Conservation (phyloP, 2,797 vertebrate species). For the Gadopsis bispinosus region DNA sequence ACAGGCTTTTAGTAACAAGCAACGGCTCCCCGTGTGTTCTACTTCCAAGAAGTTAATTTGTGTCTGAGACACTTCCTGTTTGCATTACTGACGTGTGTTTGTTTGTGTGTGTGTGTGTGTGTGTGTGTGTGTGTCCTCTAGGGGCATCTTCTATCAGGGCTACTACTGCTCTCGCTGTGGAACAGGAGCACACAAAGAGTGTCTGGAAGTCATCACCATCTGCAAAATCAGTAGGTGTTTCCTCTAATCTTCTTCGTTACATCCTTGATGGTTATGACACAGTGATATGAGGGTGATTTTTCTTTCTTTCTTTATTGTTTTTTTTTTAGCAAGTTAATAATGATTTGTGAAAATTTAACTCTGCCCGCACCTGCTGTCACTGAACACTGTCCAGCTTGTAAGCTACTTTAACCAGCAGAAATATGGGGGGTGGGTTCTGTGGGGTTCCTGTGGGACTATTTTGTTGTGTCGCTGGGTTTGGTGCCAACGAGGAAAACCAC, state of each 20-base stretch:
- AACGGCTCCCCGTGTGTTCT: conserved; percentile 41
- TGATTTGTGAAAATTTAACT: conserved; percentile 8
- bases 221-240: conserved; percentile 94
- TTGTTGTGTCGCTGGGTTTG: conserved; percentile 17
- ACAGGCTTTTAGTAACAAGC: conserved; percentile 40
- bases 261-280: background rate
- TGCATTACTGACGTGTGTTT: conserved; percentile 41
- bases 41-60: conserved; percentile 55
- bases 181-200: conserved; percentile 96
- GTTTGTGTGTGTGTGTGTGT: conserved; percentile 28
- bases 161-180: conserved; percentile 95
- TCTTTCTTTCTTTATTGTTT: background rate
- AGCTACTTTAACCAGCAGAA: background rate
- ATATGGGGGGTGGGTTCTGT: background rate
- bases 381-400: background rate
- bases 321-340: background rate
- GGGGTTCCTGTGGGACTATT: background rate
- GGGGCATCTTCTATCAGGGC: conserved; percentile 98
- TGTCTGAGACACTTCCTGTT: conserved; percentile 72
- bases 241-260: background rate
- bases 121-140: conserved; percentile 66
- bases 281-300: background rate
- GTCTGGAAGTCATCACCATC: conserved; percentile 94
- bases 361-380: background rate
- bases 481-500: conserved; percentile 5